Evolutionary conservation across 2,113 vertebrate species (phyloP), one percentile per base, ranked within the genome.

Genomic region (Myotis yumanensis): DNA sequence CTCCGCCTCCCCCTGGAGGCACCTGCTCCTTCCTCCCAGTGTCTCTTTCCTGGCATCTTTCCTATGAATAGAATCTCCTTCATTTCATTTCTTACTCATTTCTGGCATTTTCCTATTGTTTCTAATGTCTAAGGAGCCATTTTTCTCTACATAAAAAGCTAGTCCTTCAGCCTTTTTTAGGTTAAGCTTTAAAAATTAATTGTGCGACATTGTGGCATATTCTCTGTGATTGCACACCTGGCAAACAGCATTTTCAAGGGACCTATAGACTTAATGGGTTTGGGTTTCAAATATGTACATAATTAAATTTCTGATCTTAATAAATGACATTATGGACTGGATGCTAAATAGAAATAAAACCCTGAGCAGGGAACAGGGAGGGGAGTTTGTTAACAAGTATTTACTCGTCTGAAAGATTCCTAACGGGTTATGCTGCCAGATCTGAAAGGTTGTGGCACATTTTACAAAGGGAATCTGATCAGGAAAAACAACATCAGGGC

Each of bases 251-350:
- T 90, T 97, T 96, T 76, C 90, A 94, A 90, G 93, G 82, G 88
- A 93, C 82, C 68, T 57, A 66, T 46, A 75, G 85, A 80, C 81
- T 92, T 90, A 73, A 77, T 18, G 46, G 32, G 25, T 51, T 92
- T 75, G 11, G 28, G 51, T 85, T 97, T 95, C 85, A 89, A 52
- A 94, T 95, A 79, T 59, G 73, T 51, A 80, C 69, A 76, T 90
- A 89, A 96, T 96, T 93, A 93, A 81, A 96, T 86, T 94, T 79
- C 81, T 71, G 59, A 54, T 95, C 82, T 89, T 90, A 95, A 83
- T 93, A 92, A 90, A 95, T 93, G 37, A 43, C 35, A 64, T 89
- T 87, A 66, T 68, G 23, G 54, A 30, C 90, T 85, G 51, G 54
- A 35, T 37, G 68, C 48, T 86, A 94, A 90, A 37, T 20, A 75